Percentiles rank a stretch among this genome's conserved stretches.
Conservation (phyloP, 2,113 vertebrate species). For the Pleuronectes platessa region DNA sequence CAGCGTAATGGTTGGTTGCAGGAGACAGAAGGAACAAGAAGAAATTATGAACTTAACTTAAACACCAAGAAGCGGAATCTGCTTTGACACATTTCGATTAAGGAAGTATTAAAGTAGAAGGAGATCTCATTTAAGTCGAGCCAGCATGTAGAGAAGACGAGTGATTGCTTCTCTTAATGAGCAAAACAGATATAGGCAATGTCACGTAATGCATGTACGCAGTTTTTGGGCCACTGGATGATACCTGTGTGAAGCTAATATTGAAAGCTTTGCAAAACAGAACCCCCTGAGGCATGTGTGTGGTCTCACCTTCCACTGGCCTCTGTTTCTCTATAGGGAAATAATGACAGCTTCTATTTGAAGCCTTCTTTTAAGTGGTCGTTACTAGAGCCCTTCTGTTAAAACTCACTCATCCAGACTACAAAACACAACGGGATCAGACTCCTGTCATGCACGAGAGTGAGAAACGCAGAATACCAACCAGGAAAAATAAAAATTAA, state of each 20-base stretch:
- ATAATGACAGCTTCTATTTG: constrained; percentile 76
- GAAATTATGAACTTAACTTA: constrained; percentile 39
- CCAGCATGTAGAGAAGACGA: constrained; percentile 17
- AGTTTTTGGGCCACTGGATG: background rate
- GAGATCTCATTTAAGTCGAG: constrained; percentile 20
- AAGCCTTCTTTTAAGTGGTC: constrained; percentile 63
- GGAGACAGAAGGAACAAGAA: constrained; percentile 22
- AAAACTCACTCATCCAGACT: constrained; percentile 59
- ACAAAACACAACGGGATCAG: constrained; percentile 59
- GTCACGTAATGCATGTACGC: constrained; percentile 11
- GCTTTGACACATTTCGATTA: constrained; percentile 59
- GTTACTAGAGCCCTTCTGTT: constrained; percentile 55
- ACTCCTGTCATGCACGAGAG: constrained; percentile 60
- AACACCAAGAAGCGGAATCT: constrained; percentile 50
- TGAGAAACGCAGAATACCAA: constrained; percentile 62
- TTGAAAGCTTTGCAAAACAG: constrained; percentile 37
- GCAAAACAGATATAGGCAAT: constrained; percentile 21
- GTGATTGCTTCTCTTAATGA: constrained; percentile 24
- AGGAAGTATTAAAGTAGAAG: constrained; percentile 40
- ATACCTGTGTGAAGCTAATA: constrained; percentile 2
- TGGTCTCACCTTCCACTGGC: constrained; percentile 62
- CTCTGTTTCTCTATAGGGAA: constrained; percentile 48
- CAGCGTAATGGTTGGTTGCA: constrained; percentile 52
- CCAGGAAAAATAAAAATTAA: constrained; percentile 73
- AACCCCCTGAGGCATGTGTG: constrained; percentile 41